Evolutionary conservation across 2,797 vertebrate species (phyloP), one percentile per base, ranked within the genome.

Genomic region (Rhinophrynus dorsalis): DNA sequence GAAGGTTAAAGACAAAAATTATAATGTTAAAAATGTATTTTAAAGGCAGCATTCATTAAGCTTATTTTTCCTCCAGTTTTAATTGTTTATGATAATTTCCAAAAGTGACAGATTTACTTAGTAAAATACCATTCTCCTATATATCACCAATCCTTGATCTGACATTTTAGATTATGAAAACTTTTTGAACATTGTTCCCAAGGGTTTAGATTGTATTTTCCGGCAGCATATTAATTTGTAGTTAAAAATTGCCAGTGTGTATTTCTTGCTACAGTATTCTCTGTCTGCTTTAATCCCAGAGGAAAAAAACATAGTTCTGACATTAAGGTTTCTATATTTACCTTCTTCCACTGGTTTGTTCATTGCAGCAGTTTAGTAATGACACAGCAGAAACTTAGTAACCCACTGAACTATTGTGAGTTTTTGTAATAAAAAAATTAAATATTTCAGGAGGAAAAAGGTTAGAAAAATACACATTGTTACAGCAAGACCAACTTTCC

Each of bases 271-370:
- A 18, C 12, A 48, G 8, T 21, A 44, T 21, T 33, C 26, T 33
- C 13, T 33, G 20, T 32, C 37, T 47, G 27, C 18, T 47, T 33
- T 24, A 56, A 44, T 51, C 66, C 48, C 44, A 23, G 8, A 61
- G 45, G 57, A 42, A 60, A 52, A 66, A 52, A 60, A 23, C 26
- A 21, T 68, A 33, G 42, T 44, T 68, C 45, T 52, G 55, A 51
- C 37, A 57, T 69, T n/a, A 45, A 12, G 15, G 58, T 54, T 62
- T 69, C 60, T 71, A 71, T 48, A 56, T 71, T 64, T 71, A 71
- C 40, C 18, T 48, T 57, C 29, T 32, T 52, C 40, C 26, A 27
- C 10, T 15, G 32, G 47, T 56, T 11, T 63, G n/a, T 33, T 48
- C 42, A 48, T 57, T 40, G 21, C 51, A 55, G 32, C 51, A 47